phyloP scores from a whole-genome alignment of 2,888 invertebrate genomes.

The Alloscopus bannaensis region DNA sequence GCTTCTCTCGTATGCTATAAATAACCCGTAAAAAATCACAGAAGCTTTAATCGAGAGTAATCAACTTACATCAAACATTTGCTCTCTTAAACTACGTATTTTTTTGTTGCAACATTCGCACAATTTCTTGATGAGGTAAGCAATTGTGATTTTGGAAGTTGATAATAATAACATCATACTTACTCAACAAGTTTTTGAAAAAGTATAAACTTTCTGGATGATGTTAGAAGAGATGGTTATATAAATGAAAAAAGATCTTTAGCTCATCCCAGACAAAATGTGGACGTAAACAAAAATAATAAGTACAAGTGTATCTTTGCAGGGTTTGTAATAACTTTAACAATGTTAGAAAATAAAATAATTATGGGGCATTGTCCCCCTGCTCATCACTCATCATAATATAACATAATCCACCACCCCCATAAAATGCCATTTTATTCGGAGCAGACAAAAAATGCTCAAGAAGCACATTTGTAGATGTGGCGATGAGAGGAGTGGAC shows the following conservation, averaged over 20 bases:
- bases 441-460: too few species aligned
- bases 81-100: too few species aligned
- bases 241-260: slow-evolving; percentile 6
- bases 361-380: slow-evolving; percentile 61
- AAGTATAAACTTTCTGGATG: neutral
- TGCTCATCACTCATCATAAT: slow-evolving; percentile 30
- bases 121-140: too few species aligned
- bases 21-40: too few species aligned
- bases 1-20: slow-evolving; percentile 45
- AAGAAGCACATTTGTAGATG: too few species aligned
- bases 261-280: too few species aligned
- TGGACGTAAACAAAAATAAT: slow-evolving; percentile 12
- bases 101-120: too few species aligned
- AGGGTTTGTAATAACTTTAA: slow-evolving; percentile 5
- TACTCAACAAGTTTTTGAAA: slow-evolving; percentile 1
- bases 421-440: too few species aligned
- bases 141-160: slow-evolving; percentile 7
- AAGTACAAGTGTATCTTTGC: neutral
- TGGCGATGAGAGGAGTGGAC: neutral
- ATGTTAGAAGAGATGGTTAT: neutral
- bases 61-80: slow-evolving; percentile 53
- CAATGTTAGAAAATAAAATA: slow-evolving; percentile 41
- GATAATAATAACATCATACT: slow-evolving; percentile 8
- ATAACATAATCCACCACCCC: neutral
- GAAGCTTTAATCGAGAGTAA: slow-evolving; percentile 55